Base-by-base conservation (phyloP, 2,888 invertebrate genomes). In the Cephus spinipes region DNA sequence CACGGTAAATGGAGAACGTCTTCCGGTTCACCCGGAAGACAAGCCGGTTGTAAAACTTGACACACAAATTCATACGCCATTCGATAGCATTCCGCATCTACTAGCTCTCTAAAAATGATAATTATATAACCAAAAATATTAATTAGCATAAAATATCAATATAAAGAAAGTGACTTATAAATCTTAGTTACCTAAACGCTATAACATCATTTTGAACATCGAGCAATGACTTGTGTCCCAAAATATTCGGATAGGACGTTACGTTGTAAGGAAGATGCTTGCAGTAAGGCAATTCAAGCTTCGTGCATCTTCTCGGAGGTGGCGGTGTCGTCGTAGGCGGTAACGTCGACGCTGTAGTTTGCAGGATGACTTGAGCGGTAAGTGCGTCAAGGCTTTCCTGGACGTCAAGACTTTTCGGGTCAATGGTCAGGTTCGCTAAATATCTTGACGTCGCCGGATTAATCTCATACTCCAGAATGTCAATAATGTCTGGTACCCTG, bases 1-100 rank as follows among this genome's bases (percentile, higher is more conserved):
- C 98, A 98, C 0, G 97, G 96, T 30, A 95, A 93, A 79, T 95
- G 92, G 79, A 95, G 92, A 35, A 94, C 93, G 75, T 93, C 94
- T 75, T 92, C 93, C 0, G 92, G 90, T 69, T 35, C 33, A 15
- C 91, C 91, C 23, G 87, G 87, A 34, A 89, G 81, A 89, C 98
- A 98, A 0, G 95, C 94, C 0, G 98, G 97, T 90, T 98, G 98
- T 73, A 98, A 92, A 81, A 97, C 93, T 87, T 96, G 96, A 87
- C 98, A 98, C 11, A 98, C 95, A 88, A 98, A 97, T 87, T 98
- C 97, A 92, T 96, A 97, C 1, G 98, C 97, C 84, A 96, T 94
- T 82, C 95, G 94, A 86, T 97, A 97, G 90, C 98, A 98, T 91
- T 98, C 97, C 0, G 97, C 97, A 89, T 98, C 98, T 11, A 98